Evolutionary conservation across 2,797 vertebrate species (phyloP).

Genomic region (Pipistrellus pygmaeus): DNA sequence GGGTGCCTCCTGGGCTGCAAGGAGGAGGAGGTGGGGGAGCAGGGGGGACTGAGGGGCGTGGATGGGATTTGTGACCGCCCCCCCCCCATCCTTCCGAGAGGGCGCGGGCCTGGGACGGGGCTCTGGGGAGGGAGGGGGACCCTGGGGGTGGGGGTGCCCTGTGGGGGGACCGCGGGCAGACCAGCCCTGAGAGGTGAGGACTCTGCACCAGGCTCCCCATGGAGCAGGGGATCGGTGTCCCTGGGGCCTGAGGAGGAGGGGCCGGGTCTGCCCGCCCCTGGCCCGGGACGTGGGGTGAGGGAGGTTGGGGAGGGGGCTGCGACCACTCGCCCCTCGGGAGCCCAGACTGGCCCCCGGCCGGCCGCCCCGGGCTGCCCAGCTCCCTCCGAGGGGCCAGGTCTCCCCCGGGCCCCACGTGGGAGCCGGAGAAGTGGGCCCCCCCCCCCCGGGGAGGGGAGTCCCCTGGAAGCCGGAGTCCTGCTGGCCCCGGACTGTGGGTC

Average conservation of each 20-base stretch:
- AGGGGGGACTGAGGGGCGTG: neutral
- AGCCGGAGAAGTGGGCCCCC: neutral
- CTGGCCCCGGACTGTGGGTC: neutral
- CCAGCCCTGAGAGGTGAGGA: neutral
- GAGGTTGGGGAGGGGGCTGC: neutral
- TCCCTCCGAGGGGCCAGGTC: neutral
- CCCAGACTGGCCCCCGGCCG: neutral
- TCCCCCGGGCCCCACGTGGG: neutral
- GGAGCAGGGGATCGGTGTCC: neutral
- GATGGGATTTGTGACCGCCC: neutral
- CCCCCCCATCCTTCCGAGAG: neutral
- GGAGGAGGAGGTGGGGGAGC: neutral
- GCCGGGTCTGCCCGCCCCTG: neutral
- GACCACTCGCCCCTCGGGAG: neutral
- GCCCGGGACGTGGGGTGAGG: neutral
- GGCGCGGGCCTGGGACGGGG: neutral
- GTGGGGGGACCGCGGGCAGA: neutral
- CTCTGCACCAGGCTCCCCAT: neutral
- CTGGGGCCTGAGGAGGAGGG: neutral
- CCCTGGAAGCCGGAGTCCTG: neutral
- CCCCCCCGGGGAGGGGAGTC: accelerated
- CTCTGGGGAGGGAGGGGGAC: too few relatives aligned
- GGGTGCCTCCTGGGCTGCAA: too few relatives aligned
- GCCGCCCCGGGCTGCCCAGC: accelerated
- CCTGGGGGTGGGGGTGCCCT: neutral